A percentile compares a stretch with the other conserved stretches of the same genome.
Evolutionary conservation across 1,140 invertebrate genomes (phyloP).

Genomic region (Sitobion miscanthi): DNA sequence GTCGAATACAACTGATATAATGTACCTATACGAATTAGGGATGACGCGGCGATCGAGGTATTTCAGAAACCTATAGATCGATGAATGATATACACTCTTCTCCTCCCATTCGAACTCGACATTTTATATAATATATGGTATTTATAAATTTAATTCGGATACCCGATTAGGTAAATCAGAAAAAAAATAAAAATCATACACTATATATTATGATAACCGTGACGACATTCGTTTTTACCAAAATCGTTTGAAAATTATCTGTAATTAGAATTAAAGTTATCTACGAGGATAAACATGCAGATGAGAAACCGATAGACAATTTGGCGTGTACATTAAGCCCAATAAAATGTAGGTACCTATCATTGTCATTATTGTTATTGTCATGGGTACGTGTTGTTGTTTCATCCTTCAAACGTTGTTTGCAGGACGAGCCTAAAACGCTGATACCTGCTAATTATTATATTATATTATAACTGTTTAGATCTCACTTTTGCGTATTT

Average conservation of each 20-base stretch:
- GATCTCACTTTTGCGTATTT: slow-evolving; percentile 40
- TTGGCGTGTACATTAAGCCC: too few relatives aligned
- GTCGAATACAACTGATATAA: not conserved
- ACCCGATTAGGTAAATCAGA: not conserved
- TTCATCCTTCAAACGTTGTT: not conserved
- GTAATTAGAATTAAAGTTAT: not conserved
- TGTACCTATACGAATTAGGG: not conserved
- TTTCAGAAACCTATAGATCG: not conserved
- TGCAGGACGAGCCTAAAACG: not conserved
- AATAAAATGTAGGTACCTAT: not conserved
- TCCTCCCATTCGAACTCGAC: not conserved
- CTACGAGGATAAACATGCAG: not conserved
- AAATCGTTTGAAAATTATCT: not conserved
- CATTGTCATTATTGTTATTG: not conserved
- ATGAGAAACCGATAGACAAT: too few relatives aligned
- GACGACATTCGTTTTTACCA: not conserved
- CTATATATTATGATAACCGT: not conserved
- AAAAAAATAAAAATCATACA: not conserved
- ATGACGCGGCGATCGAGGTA: not conserved
- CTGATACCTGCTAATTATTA: not conserved
- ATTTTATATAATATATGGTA: not conserved
- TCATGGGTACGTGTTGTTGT: not conserved
- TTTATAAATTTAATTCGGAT: not conserved
- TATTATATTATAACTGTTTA: slow-evolving; percentile 31
- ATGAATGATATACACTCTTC: not conserved